Percentiles rank a stretch among this genome's conserved stretches.
Conservation (phyloP, 2,113 vertebrate genomes). For the Hippocampus guttulatus region DNA sequence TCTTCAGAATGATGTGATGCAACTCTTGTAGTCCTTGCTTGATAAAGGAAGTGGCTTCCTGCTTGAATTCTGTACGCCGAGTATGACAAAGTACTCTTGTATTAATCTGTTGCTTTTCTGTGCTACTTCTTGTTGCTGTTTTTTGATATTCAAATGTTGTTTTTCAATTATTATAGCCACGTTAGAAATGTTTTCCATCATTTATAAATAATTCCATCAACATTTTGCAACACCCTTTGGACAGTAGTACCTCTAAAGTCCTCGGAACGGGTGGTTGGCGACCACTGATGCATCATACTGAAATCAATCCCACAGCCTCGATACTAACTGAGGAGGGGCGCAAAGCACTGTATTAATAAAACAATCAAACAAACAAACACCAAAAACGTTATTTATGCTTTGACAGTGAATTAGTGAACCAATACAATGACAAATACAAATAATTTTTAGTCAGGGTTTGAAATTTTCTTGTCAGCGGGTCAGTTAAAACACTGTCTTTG, state of each 20-base stretch:
- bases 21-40: neutral
- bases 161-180: neutral
- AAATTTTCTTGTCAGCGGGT: slow-evolving; percentile 41
- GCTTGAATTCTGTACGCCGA: neutral
- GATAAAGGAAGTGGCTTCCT: neutral
- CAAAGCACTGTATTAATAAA: too few species aligned
- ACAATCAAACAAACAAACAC: too few species aligned
- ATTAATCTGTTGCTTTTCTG: neutral
- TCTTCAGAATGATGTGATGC: neutral
- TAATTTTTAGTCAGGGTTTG: neutral
- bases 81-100: neutral
- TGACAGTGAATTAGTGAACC: neutral
- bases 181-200: too few species aligned
- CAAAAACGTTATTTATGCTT: too few species aligned
- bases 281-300: too few species aligned
- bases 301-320: too few species aligned
- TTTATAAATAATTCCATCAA: neutral
- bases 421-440: neutral
- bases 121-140: neutral
- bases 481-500: slow-evolving; percentile 55
- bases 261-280: too few species aligned
- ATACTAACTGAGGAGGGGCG: too few species aligned
- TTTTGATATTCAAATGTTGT: neutral
- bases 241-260: neutral
- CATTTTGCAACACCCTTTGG: neutral